A percentile compares a stretch with the other conserved stretches of the same genome.
Evolutionary conservation across 2,113 vertebrate species (phyloP).

Genomic region (Dicaeum eximium): DNA sequence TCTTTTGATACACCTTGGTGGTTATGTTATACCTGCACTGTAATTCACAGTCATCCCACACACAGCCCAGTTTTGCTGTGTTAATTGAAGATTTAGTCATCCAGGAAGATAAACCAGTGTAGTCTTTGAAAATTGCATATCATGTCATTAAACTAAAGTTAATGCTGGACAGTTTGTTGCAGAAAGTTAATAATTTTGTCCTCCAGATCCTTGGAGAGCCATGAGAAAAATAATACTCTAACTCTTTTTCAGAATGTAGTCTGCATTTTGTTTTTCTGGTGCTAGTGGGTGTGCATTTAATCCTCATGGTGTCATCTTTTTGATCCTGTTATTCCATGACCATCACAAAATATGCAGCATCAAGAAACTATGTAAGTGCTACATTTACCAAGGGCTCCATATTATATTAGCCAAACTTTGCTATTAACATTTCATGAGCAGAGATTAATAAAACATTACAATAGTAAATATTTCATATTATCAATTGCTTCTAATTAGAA

Average conservation of each 20-base stretch:
- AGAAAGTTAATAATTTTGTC: background rate
- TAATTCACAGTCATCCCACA: background rate
- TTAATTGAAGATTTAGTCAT: slow-evolving; percentile 22
- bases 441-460: slow-evolving; percentile 71
- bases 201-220: background rate
- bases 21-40: background rate
- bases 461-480: slow-evolving; percentile 68
- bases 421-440: slow-evolving; percentile 67
- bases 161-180: background rate
- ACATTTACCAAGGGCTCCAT: background rate
- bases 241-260: background rate
- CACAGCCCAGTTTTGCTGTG: background rate
- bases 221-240: background rate
- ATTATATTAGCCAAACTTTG: slow-evolving; percentile 34
- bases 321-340: background rate
- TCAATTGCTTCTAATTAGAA: slow-evolving; percentile 60
- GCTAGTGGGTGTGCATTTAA: background rate
- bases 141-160: background rate
- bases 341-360: background rate
- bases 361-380: background rate
- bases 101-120: background rate
- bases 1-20: background rate
- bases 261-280: background rate
- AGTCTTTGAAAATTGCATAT: background rate
- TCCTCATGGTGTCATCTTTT: background rate